A percentile compares a stretch with the other conserved stretches of the same genome.
phyloP scores from a whole-genome alignment of 2,113 vertebrate genomes.

The Campylomormyrus numenius region DNA sequence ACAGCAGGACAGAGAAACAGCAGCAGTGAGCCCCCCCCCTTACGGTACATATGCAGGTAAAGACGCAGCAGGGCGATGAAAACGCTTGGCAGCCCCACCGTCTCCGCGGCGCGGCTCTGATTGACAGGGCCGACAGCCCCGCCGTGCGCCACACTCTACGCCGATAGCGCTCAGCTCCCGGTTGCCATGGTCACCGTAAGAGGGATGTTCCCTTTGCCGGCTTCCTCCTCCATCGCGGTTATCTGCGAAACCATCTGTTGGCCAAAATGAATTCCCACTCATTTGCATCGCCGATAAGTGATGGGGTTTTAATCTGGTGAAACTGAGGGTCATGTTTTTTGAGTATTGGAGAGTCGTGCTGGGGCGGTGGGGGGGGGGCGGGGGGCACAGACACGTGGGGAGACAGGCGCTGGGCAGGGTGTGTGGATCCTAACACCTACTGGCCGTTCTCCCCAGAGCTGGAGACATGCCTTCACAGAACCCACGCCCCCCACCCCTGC shows the following conservation, averaged over 20 bases:
- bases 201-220: slow-evolving; percentile 82
- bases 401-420: slow-evolving; percentile 33
- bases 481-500: too few relatives aligned
- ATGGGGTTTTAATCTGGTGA: slow-evolving; percentile 80
- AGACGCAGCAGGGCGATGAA: not conserved
- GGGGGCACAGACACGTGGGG: not conserved
- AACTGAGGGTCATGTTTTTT: slow-evolving; percentile 86
- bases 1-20: not conserved
- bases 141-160: slow-evolving; percentile 76
- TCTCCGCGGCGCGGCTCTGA: slow-evolving; percentile 67
- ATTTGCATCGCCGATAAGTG: slow-evolving; percentile 95
- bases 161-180: slow-evolving; percentile 77
- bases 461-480: not conserved
- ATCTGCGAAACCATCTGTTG: slow-evolving; percentile 93
- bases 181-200: slow-evolving; percentile 82
- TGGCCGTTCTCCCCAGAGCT: not conserved
- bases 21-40: not conserved
- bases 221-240: slow-evolving; percentile 82
- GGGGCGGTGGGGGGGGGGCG: not conserved
- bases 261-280: slow-evolving; percentile 93
- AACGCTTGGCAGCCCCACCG: slow-evolving; percentile 38
- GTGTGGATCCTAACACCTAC: not conserved
- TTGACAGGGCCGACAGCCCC: slow-evolving; percentile 81
- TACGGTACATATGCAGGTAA: not conserved
- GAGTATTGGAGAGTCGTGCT: slow-evolving; percentile 49